These are phyloP conservation scores for Erpobdella octoculata DNA, from an alignment of 2,888 invertebrate species.

Conservation along the genomic window DNA sequence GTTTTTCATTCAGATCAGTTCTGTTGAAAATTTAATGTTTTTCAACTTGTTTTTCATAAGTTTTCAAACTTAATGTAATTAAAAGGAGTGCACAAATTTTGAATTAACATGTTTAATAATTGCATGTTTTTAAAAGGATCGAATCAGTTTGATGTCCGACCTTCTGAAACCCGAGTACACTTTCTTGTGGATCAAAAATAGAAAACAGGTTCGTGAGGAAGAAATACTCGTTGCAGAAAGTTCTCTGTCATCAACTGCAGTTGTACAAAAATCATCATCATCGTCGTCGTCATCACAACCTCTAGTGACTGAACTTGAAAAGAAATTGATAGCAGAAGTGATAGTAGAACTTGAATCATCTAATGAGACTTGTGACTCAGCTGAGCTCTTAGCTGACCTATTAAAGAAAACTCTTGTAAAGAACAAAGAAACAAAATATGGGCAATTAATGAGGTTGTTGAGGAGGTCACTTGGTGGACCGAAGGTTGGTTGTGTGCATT, in stretches of 20 bases:
- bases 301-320: background rate
- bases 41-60: background rate
- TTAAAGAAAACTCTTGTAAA: background rate
- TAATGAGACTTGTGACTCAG: background rate
- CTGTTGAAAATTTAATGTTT: no score
- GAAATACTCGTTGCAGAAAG: background rate
- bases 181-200: constrained; percentile 31
- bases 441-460: constrained; percentile 24
- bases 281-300: background rate
- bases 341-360: no score
- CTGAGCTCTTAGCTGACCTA: background rate
- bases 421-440: constrained; percentile 13
- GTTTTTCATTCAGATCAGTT: no score
- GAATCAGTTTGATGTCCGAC: constrained; percentile 29
- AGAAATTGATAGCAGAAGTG: no score
- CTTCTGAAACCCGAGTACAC: constrained; percentile 28
- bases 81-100: background rate
- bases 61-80: background rate
- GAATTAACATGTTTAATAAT: background rate
- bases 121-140: constrained; percentile 18
- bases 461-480: constrained; percentile 25
- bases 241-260: background rate
- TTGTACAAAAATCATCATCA: background rate
- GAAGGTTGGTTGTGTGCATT: no score
- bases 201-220: background rate